Evolutionary conservation across 2,113 vertebrate genomes (phyloP).

Genomic region (Muscicapa adusta): DNA sequence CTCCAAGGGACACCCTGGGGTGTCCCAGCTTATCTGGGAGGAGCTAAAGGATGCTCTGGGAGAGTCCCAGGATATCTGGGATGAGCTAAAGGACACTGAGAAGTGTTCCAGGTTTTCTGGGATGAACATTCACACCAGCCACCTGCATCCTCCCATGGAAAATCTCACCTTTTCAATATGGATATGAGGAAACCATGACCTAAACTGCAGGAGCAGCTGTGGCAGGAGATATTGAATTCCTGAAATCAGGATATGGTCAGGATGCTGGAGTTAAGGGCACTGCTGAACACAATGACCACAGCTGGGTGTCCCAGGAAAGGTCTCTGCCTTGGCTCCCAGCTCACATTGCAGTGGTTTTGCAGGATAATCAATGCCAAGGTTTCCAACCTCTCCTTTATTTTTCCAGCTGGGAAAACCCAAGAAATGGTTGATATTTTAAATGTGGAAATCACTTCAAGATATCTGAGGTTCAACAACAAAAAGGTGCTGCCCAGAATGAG

Average conservation of each 20-base stretch:
- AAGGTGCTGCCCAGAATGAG: background rate
- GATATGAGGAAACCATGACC: background rate
- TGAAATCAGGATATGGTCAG: background rate
- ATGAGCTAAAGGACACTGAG: background rate
- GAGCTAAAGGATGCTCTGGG: background rate
- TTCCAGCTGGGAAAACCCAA: background rate
- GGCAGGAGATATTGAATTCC: background rate
- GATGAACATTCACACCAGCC: background rate
- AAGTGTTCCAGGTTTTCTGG: background rate
- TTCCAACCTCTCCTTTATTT: background rate
- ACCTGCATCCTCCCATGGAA: background rate
- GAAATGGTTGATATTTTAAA: background rate
- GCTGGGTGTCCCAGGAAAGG: background rate
- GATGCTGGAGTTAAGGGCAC: accelerated
- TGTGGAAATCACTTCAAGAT: background rate
- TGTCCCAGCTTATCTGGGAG: background rate
- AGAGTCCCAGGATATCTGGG: background rate
- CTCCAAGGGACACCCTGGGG: background rate
- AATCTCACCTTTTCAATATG: background rate
- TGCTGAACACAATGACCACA: background rate
- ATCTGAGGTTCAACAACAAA: background rate
- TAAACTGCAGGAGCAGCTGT: background rate
- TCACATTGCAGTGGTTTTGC: background rate
- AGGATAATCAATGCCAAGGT: background rate
- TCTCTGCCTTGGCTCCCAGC: background rate